Conservation (phyloP, 2,888 invertebrate species). For the Craniophora ligustri region DNA sequence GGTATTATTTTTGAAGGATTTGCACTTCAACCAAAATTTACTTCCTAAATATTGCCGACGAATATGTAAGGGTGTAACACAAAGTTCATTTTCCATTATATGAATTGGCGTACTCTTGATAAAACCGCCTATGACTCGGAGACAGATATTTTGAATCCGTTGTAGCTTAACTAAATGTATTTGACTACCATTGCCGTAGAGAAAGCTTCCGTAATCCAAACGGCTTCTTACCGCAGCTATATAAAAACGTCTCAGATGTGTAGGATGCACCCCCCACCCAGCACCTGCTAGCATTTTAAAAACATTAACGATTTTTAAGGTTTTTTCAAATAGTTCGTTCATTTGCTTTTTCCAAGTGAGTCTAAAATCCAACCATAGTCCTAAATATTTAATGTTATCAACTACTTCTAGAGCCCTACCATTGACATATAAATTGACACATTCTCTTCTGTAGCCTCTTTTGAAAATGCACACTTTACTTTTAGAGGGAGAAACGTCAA, state of each 20-base stretch:
- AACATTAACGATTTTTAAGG: background rate
- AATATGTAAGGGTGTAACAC: background rate
- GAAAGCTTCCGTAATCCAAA: background rate
- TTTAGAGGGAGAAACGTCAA: background rate
- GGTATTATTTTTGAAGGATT: background rate
- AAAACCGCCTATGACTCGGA: background rate
- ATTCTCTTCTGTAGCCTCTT: slow-evolving; percentile 2
- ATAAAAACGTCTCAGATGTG: background rate
- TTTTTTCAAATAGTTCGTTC: background rate
- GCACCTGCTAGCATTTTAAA: background rate
- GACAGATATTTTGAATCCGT: background rate
- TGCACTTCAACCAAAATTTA: background rate
- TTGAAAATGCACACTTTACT: slow-evolving; percentile 2
- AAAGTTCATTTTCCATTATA: background rate
- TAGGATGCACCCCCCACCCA: background rate
- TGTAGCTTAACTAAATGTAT: background rate
- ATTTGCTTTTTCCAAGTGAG: background rate
- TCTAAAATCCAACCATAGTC: background rate
- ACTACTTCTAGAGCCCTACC: background rate
- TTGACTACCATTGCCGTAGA: background rate
- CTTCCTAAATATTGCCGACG: background rate
- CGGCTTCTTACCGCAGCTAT: background rate
- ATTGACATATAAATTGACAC: background rate
- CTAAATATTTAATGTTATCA: background rate
- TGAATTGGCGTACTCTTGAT: background rate